phyloP scores from a whole-genome alignment of 2,888 invertebrate genomes.

The Linnaemya vulpina region DNA sequence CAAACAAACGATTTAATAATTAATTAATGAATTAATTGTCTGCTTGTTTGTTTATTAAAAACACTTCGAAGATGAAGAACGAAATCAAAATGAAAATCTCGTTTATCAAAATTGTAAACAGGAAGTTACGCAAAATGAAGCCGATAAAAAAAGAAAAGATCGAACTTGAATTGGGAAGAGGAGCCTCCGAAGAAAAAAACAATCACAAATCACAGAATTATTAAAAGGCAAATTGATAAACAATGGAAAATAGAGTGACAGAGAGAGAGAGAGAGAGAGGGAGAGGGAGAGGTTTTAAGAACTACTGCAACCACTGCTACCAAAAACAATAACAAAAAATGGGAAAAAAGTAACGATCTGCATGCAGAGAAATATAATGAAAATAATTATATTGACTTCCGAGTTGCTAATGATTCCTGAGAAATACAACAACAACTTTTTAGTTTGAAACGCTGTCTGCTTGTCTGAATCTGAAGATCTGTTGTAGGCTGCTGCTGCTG shows the following conservation, averaged over 20 bases:
- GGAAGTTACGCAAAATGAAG: constrained; percentile 67
- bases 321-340: not conserved
- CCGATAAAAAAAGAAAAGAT: constrained; percentile 23
- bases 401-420: constrained; percentile 34
- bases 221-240: not conserved
- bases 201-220: constrained; percentile 6
- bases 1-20: constrained; percentile 64
- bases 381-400: constrained; percentile 45
- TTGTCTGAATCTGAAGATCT: constrained; percentile 10
- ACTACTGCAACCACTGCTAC: constrained; percentile 27
- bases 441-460: constrained; percentile 15
- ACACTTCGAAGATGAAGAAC: constrained; percentile 51
- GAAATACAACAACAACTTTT: constrained; percentile 30
- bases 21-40: constrained; percentile 74
- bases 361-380: constrained; percentile 20
- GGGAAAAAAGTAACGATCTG: not conserved
- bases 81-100: constrained; percentile 58
- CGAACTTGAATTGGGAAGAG: not conserved
- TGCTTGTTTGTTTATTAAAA: constrained; percentile 74
- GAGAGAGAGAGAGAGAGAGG: not conserved
- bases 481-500: not conserved
- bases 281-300: constrained; percentile 11
- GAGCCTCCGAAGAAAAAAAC: not conserved
- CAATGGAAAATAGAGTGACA: not conserved
- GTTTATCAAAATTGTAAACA: constrained; percentile 74